Percentiles rank a stretch among this genome's conserved stretches.
phyloP scores from a whole-genome alignment of 2,113 vertebrate species.

The Empidonax alnorum region DNA sequence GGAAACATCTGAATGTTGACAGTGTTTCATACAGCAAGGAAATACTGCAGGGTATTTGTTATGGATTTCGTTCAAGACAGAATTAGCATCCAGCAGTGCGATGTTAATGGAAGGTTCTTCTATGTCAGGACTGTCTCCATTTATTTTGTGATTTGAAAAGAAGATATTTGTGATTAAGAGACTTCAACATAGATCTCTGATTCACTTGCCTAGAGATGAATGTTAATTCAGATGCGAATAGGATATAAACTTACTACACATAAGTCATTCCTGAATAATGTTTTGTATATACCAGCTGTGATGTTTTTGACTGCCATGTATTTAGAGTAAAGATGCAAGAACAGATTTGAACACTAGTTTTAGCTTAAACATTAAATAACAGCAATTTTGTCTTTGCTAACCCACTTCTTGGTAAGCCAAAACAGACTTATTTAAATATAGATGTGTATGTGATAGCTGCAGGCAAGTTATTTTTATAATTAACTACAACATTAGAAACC shows the following conservation, averaged over 20 bases:
- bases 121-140: accelerated
- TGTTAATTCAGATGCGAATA: neutral
- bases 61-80: neutral
- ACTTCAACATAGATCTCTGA: neutral
- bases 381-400: neutral
- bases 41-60: neutral
- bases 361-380: neutral
- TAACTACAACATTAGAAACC: conserved; percentile 29
- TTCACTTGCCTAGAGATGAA: neutral
- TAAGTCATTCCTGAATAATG: neutral
- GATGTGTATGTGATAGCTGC: neutral
- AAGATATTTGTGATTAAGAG: neutral
- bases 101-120: neutral
- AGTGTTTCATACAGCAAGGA: neutral
- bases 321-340: neutral
- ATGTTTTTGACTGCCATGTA: accelerated
- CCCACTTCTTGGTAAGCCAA: neutral
- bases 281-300: neutral
- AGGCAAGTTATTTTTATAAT: conserved; percentile 35
- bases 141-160: neutral
- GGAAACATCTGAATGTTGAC: neutral
- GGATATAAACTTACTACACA: neutral
- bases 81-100: neutral
- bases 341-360: neutral
- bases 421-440: neutral